Evolutionary conservation across 2,888 invertebrate genomes (phyloP), one percentile per base, ranked within the genome.

Genomic region (Thera obeliscata): DNA sequence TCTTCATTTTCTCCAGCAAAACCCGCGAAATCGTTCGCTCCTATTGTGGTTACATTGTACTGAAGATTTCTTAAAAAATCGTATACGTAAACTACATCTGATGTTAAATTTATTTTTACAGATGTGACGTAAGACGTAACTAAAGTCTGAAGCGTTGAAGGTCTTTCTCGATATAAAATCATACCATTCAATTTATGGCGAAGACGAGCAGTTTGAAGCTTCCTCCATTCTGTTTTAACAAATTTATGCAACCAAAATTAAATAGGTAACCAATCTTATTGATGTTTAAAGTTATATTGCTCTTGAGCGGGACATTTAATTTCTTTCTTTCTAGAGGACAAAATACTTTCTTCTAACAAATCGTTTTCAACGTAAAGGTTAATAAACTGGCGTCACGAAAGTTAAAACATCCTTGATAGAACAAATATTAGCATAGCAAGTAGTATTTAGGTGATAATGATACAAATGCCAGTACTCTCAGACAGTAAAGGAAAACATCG

Each of bases 161-260:
- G 71, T 66, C 69, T 71, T 60, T 22, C 22, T 38, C 59, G 48
- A 57, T 64, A 69, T 69, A 73, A 70, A 69, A 58, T 67, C 61
- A 61, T 66, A 60, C 38, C 59, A 61, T 38, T 61, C 57, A 64
- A 66, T 62, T 61, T 69, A 67, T 73, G 66, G 56, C 67, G 64
- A 66, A 64, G 67, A 67, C 56, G 49, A 64, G 46, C 56, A 64
- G 43, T 56, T 61, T 56, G 55, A 56, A 54, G 50, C 41, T 65
- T 48, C 11, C 41, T 64, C 54, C 56, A 56, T 56, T 52, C 7
- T 55, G 58, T 33, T 59, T 43, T 12, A 41, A 12, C 22, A 12
- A 36, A 62, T 38, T 59, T 8, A 2, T 2, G 2, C 12, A 38
- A 12, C 56, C 43, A 38, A 8, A 43, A 33, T 12, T 35, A 11